These are phyloP conservation scores for Sycophaga agraensis DNA, from an alignment of 1,140 invertebrate genomes.

Conservation along the genomic window DNA sequence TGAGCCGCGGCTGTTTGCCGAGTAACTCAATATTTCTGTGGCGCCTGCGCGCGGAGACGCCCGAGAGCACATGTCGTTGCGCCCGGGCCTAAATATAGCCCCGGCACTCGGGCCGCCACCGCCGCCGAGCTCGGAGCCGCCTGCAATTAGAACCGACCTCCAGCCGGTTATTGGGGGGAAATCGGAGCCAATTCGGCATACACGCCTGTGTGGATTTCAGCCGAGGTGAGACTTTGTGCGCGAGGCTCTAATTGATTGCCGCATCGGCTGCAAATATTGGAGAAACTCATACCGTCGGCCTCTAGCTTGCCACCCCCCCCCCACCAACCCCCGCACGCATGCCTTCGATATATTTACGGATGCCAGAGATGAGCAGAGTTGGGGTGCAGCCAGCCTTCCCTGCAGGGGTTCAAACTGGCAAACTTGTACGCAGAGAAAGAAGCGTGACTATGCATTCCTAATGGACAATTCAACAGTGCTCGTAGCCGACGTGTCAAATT, in stretches of 20 bases:
- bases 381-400: no score
- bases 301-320: no score
- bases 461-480: no score
- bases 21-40: constrained; percentile 56
- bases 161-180: neutral
- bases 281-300: no score
- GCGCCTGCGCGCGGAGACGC: constrained; percentile 47
- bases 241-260: neutral
- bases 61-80: constrained; percentile 36
- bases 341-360: no score
- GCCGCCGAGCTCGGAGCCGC: neutral
- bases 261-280: no score
- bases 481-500: no score
- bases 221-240: neutral
- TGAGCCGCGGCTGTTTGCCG: constrained; percentile 51
- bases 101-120: neutral
- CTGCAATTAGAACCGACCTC: neutral
- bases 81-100: constrained; percentile 45
- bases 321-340: no score
- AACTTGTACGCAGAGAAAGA: no score
- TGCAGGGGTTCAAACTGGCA: no score
- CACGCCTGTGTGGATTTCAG: neutral
- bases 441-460: no score
- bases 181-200: neutral
- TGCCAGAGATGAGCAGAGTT: no score